These are phyloP conservation scores for Drosophila fuyamai DNA, from an alignment of 1,140 invertebrate species.

Conservation along the genomic window DNA sequence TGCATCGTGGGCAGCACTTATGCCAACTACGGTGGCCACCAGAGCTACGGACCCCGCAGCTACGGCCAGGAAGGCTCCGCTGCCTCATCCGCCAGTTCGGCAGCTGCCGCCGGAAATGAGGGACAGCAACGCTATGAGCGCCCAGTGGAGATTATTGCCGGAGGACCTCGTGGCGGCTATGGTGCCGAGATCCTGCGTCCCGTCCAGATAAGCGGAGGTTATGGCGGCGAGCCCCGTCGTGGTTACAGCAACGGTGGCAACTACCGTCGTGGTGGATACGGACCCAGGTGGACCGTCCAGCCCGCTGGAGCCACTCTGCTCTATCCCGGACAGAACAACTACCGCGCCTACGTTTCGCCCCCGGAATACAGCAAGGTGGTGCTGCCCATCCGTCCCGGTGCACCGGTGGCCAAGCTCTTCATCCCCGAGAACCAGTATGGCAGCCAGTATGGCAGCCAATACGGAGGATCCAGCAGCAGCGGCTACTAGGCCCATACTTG, in stretches of 20 bases:
- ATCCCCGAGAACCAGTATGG: slow-evolving; percentile 67
- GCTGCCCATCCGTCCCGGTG: slow-evolving; percentile 60
- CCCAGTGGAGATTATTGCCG: slow-evolving; percentile 68
- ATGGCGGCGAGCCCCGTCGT: slow-evolving; percentile 15
- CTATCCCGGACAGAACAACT: slow-evolving; percentile 71
- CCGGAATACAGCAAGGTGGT: slow-evolving; percentile 72
- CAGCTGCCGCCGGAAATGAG: slow-evolving; percentile 40
- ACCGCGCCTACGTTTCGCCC: slow-evolving; percentile 58
- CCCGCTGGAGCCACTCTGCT: slow-evolving; percentile 70
- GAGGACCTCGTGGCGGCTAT: slow-evolving; percentile 36
- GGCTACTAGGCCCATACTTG: slow-evolving; percentile 32
- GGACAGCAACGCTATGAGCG: slow-evolving; percentile 25
- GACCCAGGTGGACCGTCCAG: slow-evolving; percentile 65
- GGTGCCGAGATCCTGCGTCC: slow-evolving; percentile 28
- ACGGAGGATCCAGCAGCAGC: slow-evolving; percentile 1
- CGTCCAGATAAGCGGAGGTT: slow-evolving; percentile 35
- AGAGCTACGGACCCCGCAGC: slow-evolving; percentile 10
- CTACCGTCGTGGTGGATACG: slow-evolving; percentile 34
- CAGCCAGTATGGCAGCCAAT: slow-evolving; percentile 35
- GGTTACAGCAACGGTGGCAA: slow-evolving; percentile 24
- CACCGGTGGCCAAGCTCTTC: slow-evolving; percentile 70
- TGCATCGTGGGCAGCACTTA: slow-evolving; percentile 59
- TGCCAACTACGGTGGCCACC: slow-evolving; percentile 22
- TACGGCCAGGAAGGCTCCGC: slow-evolving; percentile 48
- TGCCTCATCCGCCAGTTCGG: slow-evolving; percentile 52